Evolutionary conservation across 2,797 vertebrate genomes (phyloP).

Genomic region (Chromis chromis): DNA sequence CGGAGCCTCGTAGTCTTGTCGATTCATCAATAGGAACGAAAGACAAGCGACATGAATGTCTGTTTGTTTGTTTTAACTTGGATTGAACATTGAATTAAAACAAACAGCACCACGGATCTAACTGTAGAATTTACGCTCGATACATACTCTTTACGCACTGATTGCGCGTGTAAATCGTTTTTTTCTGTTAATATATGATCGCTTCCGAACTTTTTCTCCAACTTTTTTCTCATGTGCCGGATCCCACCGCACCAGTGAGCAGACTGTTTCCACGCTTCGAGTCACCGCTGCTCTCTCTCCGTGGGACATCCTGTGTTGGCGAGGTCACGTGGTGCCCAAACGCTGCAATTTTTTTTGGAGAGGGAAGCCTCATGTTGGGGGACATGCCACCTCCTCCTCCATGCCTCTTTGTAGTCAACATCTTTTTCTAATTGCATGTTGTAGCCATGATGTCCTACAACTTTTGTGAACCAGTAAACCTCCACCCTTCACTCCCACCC

Average conservation of each 20-base stretch:
- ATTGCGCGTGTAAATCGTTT: background rate
- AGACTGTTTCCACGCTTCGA: slow-evolving; percentile 20
- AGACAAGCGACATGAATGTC: background rate
- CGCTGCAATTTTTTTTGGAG: slow-evolving; percentile 23
- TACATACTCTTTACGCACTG: too few relatives aligned
- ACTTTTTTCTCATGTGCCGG: slow-evolving; percentile 43
- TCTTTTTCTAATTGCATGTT: background rate
- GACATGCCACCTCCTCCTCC: background rate
- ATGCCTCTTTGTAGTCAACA: background rate
- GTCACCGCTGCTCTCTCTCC: background rate
- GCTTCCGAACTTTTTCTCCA: slow-evolving; percentile 41
- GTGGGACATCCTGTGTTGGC: slow-evolving; percentile 52
- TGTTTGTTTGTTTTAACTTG: background rate
- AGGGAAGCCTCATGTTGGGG: slow-evolving; percentile 20
- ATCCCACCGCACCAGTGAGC: slow-evolving; percentile 1
- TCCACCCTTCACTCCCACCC: too few relatives aligned
- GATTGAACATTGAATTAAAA: background rate
- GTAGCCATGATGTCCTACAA: background rate
- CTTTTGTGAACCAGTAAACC: background rate
- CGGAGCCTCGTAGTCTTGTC: slow-evolving; percentile 14
- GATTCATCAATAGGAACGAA: slow-evolving; percentile 14
- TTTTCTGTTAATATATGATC: background rate
- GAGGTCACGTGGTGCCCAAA: slow-evolving; percentile 66
- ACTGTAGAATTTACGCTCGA: too few relatives aligned
- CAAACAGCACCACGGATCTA: too few relatives aligned